Evolutionary conservation across 2,888 invertebrate species (phyloP), one percentile per base, ranked within the genome.

Genomic region (Xestia ashworthii): DNA sequence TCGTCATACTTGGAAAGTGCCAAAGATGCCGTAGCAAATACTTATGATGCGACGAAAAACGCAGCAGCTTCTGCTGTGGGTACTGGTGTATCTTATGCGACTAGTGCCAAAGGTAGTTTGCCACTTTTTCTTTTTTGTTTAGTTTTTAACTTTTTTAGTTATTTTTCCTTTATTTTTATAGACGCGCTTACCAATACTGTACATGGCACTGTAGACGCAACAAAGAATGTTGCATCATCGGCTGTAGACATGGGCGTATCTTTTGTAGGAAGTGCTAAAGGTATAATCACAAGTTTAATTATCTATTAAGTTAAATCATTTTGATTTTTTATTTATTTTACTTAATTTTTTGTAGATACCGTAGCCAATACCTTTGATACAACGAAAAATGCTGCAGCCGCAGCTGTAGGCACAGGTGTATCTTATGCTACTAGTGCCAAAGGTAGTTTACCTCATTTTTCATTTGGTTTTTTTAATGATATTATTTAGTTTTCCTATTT

Each of bases 221-320:
- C 94, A 38, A 95, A 94, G 87, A 93, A 90, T 83, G 91, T 91
- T n/a, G 91, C 93, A 16, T 88, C 93, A 4, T 89, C 92, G 5
- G 93, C 92, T 4, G 89, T 91, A 76, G 93, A 93, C 48, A 94
- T 92, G 83, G 90, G 93, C 32, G 83, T 91, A 25, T 83, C 91
- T 46, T 86, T 93, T 46, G 88, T 93, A 80, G 92, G 90, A 81
- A 89, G 88, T 62, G 92, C 92, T 72, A 93, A 93, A 93, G 94
- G 93, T 94, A 92, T 22, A 44, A 65, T 74, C 44, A 55, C 55
- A 22, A 50, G n/a, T 55, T 25, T 12, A 12, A 12, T 55, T 12
- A 55, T 55, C n/a, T n/a, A 11, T 76, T 65, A n/a, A 32, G 55
- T 14, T n/a, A 44, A 2, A 32, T 48, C 19, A 48, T 72, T 50